Evolutionary conservation across 2,113 vertebrate species (phyloP).

Genomic region (Microcebus ravelobensis): DNA sequence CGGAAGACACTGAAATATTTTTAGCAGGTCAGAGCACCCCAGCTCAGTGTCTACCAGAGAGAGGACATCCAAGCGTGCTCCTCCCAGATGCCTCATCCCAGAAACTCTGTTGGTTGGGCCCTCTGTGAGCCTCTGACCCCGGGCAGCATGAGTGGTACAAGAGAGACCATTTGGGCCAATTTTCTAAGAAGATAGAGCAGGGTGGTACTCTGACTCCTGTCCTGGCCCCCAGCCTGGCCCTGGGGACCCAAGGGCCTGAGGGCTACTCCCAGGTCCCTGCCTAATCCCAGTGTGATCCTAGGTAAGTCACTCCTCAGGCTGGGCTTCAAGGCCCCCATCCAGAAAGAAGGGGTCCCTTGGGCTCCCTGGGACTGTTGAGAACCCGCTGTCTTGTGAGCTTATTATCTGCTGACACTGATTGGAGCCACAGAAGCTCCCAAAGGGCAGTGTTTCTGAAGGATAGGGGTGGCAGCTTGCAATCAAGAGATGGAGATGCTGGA

Average conservation of each 20-base stretch:
- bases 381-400: too few relatives aligned
- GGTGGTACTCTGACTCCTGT: not conserved
- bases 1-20: not conserved
- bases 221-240: not conserved
- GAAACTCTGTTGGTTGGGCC: not conserved
- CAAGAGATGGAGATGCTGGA: not conserved
- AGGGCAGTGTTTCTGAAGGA: not conserved
- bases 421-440: not conserved
- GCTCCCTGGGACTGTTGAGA: not conserved
- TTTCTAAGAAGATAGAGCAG: not conserved
- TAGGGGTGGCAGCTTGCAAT: not conserved
- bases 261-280: not conserved
- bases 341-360: not conserved
- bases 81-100: not conserved
- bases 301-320: not conserved
- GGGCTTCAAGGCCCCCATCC: not conserved
- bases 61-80: not conserved
- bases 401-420: not conserved
- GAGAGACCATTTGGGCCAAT: not conserved
- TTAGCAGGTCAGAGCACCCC: not conserved
- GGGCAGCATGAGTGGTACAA: too few relatives aligned
- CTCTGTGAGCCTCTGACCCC: not conserved
- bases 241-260: too few relatives aligned
- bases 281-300: too few relatives aligned
- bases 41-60: not conserved